Percentiles rank a stretch among this genome's conserved stretches.
Evolutionary conservation across 1,140 invertebrate species (phyloP).

Genomic region (Trigoniulus corallinus): DNA sequence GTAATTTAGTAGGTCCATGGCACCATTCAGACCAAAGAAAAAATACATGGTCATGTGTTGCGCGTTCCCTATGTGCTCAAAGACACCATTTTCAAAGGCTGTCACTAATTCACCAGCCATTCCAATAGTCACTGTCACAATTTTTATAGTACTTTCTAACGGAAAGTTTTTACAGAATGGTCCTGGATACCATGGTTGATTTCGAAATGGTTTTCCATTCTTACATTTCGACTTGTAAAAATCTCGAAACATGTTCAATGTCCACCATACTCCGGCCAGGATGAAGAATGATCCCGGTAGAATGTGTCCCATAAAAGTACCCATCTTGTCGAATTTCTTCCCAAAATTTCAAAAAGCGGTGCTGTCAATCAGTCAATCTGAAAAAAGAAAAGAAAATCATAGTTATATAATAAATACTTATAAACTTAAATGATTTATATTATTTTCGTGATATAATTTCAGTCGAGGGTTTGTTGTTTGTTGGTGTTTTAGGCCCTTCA

Average conservation of each 20-base stretch:
- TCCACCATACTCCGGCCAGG: conserved; percentile 31
- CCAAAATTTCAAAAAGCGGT: no score
- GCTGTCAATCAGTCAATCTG: no score
- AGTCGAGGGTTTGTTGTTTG: no score
- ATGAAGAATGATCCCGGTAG: conserved; percentile 34
- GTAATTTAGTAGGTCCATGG: conserved; percentile 26
- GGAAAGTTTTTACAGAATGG: conserved; percentile 20
- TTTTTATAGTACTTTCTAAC: conserved; percentile 27
- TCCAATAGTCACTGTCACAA: conserved; percentile 23
- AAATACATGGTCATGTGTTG: conserved; percentile 39
- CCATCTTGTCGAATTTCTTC: no score
- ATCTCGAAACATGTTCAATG: conserved; percentile 21
- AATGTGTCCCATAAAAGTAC: conserved; percentile 29
- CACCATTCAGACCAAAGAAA: conserved; percentile 30
- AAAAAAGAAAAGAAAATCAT: no score
- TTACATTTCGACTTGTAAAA: conserved; percentile 20
- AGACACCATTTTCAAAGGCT: conserved; percentile 25
- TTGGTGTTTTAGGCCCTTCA: no score
- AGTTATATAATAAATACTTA: no score
- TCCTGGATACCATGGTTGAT: conserved; percentile 22
- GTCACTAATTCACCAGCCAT: conserved; percentile 27
- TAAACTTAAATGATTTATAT: no score
- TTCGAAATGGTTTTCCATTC: conserved; percentile 17
- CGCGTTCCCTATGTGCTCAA: conserved; percentile 26
- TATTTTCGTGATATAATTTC: no score